Conservation (phyloP, 2,888 invertebrate genomes). For the Litoditis marina region DNA sequence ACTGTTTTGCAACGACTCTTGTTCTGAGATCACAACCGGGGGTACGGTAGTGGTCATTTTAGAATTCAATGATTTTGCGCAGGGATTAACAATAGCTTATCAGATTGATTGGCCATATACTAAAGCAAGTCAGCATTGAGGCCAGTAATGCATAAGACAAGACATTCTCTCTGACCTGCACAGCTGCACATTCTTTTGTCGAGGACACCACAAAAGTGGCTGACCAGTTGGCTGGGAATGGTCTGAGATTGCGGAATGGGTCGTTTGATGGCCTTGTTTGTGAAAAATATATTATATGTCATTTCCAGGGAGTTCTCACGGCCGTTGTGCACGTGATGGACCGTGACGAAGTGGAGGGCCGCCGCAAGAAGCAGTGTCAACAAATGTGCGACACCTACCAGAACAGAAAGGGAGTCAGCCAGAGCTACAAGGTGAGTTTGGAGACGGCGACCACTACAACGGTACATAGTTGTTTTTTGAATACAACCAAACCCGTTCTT, state of each 20-base stretch:
- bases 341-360: constrained; percentile 28
- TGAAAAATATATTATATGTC: not conserved
- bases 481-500: too few relatives aligned
- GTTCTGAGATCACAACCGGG: not conserved
- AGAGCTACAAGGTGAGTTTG: constrained; percentile 18
- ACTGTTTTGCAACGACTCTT: too few relatives aligned
- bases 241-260: not conserved
- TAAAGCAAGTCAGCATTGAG: not conserved
- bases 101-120: not conserved
- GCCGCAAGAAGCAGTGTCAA: constrained; percentile 34
- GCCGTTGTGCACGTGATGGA: constrained; percentile 53
- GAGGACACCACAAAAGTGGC: too few relatives aligned
- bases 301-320: constrained; percentile 47
- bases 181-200: too few relatives aligned
- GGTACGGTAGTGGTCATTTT: not conserved
- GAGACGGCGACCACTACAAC: too few relatives aligned
- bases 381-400: constrained; percentile 43
- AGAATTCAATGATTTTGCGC: not conserved
- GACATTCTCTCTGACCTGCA: too few relatives aligned
- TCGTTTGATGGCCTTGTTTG: not conserved
- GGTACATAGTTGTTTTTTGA: too few relatives aligned
- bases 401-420: constrained; percentile 17
- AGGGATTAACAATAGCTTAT: not conserved
- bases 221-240: too few relatives aligned
- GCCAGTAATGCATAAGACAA: too few relatives aligned